Evolutionary conservation across 2,113 vertebrate species (phyloP).

Genomic region (Rhombomys opimus): DNA sequence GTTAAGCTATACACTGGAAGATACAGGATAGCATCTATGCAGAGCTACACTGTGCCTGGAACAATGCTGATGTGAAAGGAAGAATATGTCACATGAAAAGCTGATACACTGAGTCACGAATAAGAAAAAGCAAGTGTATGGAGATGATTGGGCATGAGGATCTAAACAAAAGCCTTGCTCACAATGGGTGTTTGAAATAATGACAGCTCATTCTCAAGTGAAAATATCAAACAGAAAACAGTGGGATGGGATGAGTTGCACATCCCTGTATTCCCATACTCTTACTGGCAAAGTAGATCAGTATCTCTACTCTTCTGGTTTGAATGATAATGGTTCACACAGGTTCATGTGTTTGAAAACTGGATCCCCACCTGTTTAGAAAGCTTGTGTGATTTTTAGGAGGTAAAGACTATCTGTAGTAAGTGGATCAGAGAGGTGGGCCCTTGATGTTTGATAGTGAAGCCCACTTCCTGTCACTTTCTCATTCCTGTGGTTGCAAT

Average conservation of each 20-base stretch:
- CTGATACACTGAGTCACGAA: neutral
- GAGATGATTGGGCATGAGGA: neutral
- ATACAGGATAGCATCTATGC: neutral
- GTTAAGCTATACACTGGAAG: neutral
- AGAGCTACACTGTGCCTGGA: neutral
- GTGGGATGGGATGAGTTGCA: neutral
- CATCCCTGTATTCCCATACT: rapidly evolving
- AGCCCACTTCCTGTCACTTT: neutral
- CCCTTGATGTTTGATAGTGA: neutral
- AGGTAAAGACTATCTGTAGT: neutral
- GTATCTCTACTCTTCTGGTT: too few species aligned
- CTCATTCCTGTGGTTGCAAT: too few species aligned
- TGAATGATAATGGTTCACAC: neutral
- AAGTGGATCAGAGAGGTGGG: too few species aligned
- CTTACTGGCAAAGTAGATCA: neutral
- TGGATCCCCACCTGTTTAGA: neutral
- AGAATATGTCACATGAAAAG: neutral
- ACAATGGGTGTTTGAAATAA: neutral
- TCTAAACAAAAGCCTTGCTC: neutral
- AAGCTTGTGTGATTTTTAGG: neutral
- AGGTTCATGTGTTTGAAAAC: too few species aligned
- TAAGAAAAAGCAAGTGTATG: neutral
- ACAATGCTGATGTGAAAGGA: neutral
- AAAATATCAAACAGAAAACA: neutral
- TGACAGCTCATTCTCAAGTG: neutral